Conservation (phyloP, 23 tunicate species). For the Ascidia mentula region DNA sequence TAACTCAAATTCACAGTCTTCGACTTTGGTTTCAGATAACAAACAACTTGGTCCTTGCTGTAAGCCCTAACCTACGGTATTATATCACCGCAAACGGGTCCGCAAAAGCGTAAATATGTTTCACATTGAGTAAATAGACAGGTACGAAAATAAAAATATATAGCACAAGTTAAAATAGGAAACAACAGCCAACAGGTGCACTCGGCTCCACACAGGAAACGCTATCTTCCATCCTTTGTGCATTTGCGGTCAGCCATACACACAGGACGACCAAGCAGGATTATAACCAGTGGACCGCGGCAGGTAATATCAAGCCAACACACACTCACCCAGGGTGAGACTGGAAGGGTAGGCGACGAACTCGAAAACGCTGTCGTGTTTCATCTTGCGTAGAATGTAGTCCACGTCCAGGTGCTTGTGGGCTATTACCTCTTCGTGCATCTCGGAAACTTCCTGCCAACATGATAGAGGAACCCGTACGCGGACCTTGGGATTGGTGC, state of each 20-base stretch:
- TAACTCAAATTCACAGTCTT: too few species aligned
- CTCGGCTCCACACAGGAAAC: neutral
- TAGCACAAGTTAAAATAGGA: too few species aligned
- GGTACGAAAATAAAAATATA: too few species aligned
- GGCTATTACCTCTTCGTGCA: slow-evolving; percentile 55
- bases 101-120: too few species aligned
- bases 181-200: too few species aligned
- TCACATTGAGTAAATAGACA: too few species aligned
- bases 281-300: neutral
- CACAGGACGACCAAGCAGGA: neutral
- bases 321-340: slow-evolving; percentile 51
- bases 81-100: too few species aligned
- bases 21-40: too few species aligned
- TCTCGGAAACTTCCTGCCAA: slow-evolving; percentile 48
- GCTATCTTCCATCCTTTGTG: neutral
- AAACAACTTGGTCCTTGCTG: too few species aligned
- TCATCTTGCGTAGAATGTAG: slow-evolving; percentile 75
- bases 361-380: slow-evolving; percentile 48
- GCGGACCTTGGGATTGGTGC: slow-evolving; percentile 30
- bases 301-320: neutral
- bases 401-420: slow-evolving; percentile 73
- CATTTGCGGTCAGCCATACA: slow-evolving; percentile 2
- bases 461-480: slow-evolving; percentile 68
- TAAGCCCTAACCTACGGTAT: too few species aligned
- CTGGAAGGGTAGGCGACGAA: slow-evolving; percentile 70